Base-by-base conservation (phyloP, 2,797 vertebrate genomes). In the Crypturellus tataupa region DNA sequence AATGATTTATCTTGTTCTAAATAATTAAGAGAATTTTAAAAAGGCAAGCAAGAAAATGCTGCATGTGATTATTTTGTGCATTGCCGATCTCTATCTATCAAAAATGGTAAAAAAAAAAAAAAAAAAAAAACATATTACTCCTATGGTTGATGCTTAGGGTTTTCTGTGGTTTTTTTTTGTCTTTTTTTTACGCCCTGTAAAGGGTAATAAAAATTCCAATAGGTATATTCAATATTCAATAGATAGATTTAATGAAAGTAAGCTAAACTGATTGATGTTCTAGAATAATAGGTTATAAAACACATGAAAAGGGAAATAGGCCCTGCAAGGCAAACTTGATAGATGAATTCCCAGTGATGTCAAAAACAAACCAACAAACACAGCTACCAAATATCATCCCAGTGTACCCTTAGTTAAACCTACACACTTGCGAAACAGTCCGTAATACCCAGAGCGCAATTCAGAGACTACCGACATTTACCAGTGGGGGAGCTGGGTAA, bases 1-100 rank as follows among this genome's bases (percentile, higher is more conserved):
- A 97, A 98, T 97, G 96, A 98, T 98, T 98, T 98, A 98, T 97
- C 93, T 60, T 96, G 75, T 95, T 97, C 81, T 98, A 97, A 98
- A 98, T 98, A 98, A 98, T 98, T 98, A 96, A 98, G 83, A 68
- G 60, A 80, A 96, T 97, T 93, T 97, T 93, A 6, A 97, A 97
- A 98, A 97, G 89, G 81, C 89, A 95, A 96, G 95, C 87, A 97
- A 96, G 84, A 79, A 95, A 95, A 94, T 81, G 82, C 10, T 37
- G 65, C 65, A 90, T 95, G 69, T 89, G 87, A 88, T 90, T 96
- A 95, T 94, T 91, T 73, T 90, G 63, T 71, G 20, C 75, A 93
- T 51, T 79, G 35, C 6, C 5, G 72, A 84, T 47, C 33, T 64
- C 7, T 47, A 59, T 95, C 89, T 91, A 82, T 81, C 60, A 93